Base-by-base conservation (phyloP, 1,140 invertebrate species). In the Drosophila albomicans region DNA sequence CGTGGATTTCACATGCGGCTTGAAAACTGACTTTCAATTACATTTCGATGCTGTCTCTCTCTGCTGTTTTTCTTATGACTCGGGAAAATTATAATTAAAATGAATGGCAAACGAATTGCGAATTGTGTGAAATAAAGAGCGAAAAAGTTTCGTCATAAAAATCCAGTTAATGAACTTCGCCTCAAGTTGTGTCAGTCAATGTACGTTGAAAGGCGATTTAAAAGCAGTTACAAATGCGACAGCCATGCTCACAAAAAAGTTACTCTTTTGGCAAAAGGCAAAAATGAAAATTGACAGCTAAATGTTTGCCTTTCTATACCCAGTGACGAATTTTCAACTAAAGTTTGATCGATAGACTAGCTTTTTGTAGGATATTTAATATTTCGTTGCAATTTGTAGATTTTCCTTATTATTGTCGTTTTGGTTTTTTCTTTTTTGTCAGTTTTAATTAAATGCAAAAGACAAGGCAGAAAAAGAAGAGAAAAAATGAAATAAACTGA, bases 101-200 rank as follows among this genome's bases (percentile, higher is more conserved):
- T 38, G 79, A 57, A 81, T 61, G 69, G 63, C 59, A 48, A 74
- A 64, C 35, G 68, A 71, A 69, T 66, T 59, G 69, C 46, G 41
- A 3, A 25, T 25, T 25, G 20, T 25, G 20, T 25, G 20, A 25
- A 25, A 25, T 25, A 25, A 25, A 5, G 8, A 5, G 16, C 25
- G 51, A 51, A 62, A 78, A 82, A 82, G 75, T 82, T 82, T 82
- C 66, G 75, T 54, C 78, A 82, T 82, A 75, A 79, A 82, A 82
- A 79, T 75, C 66, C 75, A 79, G 70, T 82, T 82, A 82, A 82
- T 82, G 41, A 82, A 82, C 75, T 62, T 52, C 28, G 70, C 58
- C 62, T 71, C 63, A 52, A 25, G 64, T 74, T 78, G 56, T 63
- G 56, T 63, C 41, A 71, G 65, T 46, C 59, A 59, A 79, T 46